Base-by-base conservation (phyloP, 2,888 invertebrate genomes). In the Cyclophora punctaria region DNA sequence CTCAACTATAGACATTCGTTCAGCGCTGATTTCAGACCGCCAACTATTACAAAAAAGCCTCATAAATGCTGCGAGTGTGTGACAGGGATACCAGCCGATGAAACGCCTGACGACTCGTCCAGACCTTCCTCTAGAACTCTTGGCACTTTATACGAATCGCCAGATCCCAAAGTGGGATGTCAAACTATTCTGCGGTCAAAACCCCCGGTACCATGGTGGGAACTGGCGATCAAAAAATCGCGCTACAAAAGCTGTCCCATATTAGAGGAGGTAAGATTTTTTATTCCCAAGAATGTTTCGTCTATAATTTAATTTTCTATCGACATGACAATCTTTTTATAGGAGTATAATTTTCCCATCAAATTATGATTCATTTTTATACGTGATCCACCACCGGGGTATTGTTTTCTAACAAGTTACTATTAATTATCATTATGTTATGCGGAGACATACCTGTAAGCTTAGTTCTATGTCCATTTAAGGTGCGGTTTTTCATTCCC, bases 141-240 rank as follows among this genome's bases (percentile, higher is more conserved):
- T 54, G 86, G 86, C 46, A 89, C 89, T 37, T 71, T 89, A 46
- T 89, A 89, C 57, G 89, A 89, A 72, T 75, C 88, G 52, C 85
- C 90, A 72, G 92, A 93, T 71, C 90, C 92, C n/a, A 91, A 92
- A 77, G 89, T 93, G 53, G 92, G 92, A 41, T 92, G 91, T 62
- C 92, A 92, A 77, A 91, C 92, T 3, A 92, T 92, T 42, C 77
- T 92, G 47, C 81, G 92, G 41, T 89, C 91, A 51, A 93, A 92
- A 66, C 93, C 94, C 37, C 90, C 92, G 51, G 91, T 96, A 56
- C 96, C 96, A 0, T 96, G 96, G 96, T 96, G 95, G 93, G 96
- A 96, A 80, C 80, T 96, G 64, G 96, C 96, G 43, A 94, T 95
- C 47, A 91, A 93, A 64, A 92, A 94, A 60, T 93, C 93, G 66